Evolutionary conservation across 2,797 vertebrate genomes (phyloP).

Genomic region (Sternarchorhynchus goeldii): DNA sequence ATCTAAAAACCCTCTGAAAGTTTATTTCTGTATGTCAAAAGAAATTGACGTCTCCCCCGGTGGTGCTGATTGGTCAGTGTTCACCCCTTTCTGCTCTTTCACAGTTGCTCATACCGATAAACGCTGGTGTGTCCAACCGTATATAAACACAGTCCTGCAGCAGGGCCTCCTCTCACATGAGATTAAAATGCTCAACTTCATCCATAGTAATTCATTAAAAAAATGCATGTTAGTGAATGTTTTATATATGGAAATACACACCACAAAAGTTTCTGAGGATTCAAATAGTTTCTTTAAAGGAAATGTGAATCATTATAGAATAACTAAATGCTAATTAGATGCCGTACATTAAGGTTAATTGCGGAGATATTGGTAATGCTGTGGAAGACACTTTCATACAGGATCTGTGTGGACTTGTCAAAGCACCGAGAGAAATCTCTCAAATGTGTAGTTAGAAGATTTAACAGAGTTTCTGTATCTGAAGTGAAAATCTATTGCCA

Average conservation of each 20-base stretch:
- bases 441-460: constrained; percentile 30
- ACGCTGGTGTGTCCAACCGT: not conserved
- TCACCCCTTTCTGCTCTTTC: not conserved
- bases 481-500: constrained; percentile 35
- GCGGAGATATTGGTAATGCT: constrained; percentile 1
- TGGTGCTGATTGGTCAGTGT: constrained; percentile 23
- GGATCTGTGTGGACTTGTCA: constrained; percentile 20
- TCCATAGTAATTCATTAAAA: constrained; percentile 9
- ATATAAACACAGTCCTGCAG: not conserved
- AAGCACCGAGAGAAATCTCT: constrained; percentile 24
- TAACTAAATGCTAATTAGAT: constrained; percentile 1
- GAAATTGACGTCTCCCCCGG: constrained; percentile 22
- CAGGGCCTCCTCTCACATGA: constrained; percentile 23
- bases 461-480: constrained; percentile 28
- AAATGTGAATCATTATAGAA: constrained; percentile 5
- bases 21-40: not conserved
- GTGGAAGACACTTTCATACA: not conserved
- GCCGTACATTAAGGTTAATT: constrained; percentile 13
- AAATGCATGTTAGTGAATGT: not conserved
- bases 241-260: not conserved
- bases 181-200: constrained; percentile 5
- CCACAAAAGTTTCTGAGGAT: not conserved
- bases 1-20: constrained; percentile 34
- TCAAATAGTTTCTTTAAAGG: constrained; percentile 21
- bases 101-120: not conserved